Base-by-base conservation (phyloP, 2,888 invertebrate species). In the Amblyjoppa fuscipennis region DNA sequence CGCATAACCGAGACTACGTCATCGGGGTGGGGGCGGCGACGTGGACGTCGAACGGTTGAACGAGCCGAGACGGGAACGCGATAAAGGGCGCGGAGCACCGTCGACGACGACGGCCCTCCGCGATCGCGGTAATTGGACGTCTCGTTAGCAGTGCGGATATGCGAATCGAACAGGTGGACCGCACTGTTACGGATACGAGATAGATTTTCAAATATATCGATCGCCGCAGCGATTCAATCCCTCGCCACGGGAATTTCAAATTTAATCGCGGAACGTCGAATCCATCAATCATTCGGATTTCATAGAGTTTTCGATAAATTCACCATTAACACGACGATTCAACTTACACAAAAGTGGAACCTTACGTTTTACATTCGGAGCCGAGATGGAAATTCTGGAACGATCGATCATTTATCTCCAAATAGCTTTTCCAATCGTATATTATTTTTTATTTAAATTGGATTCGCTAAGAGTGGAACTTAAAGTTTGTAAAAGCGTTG, bases 91-190 rank as follows among this genome's bases (percentile, higher is more conserved):
- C 56, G 53, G 66, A 73, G 56, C 0, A n/a, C 20, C 71, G 31
- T 66, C n/a, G 45, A 13, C 49, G 66, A 49, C 76, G 66, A 68
- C 56, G 80, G 75, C 81, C 69, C 73, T 82, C 45, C 73, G 70
- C 81, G 87, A 75, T 87, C 86, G 83, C 85, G 84, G 75, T 91
- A 91, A 91, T 91, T 91, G 90, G 89, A 91, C 87, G 84, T 89
- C 88, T 90, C 89, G 88, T 91, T 90, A 90, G 88, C 87, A 88
- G 87, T 81, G 83, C 81, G 87, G 79, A 89, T 87, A 80, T 64
- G 13, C 83, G 82, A 87, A 90, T 91, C 76, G 78, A 81, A 81
- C 84, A 74, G 76, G 80, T 64, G 75, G 81, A 85, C 59, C 79
- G 61, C 34, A 79, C 28, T 66, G n/a, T 81, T 69, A 31, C 78